These are phyloP conservation scores for Dendrophyllia cribrosa DNA, from an alignment of 64 coral and sea anemone species.

Conservation along the genomic window DNA sequence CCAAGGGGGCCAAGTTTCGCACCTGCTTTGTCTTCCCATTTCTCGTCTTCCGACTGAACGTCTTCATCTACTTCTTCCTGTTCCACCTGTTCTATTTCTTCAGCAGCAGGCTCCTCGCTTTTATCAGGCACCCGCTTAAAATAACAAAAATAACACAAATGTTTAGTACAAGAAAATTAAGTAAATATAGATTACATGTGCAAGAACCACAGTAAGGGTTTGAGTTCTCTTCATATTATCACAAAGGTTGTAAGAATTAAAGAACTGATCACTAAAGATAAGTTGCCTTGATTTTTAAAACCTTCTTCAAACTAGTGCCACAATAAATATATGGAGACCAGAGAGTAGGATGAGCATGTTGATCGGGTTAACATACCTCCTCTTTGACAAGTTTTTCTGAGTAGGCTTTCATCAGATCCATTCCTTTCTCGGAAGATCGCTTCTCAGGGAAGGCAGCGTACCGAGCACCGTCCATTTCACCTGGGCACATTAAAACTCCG, in stretches of 20 bases:
- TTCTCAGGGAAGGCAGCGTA: conserved; percentile 58
- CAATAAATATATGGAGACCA: no score
- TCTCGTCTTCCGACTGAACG: conserved; percentile 46
- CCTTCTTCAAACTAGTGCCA: no score
- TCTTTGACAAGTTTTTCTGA: conserved; percentile 38
- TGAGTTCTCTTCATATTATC: no score
- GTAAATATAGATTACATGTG: no score
- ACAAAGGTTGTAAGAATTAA: no score
- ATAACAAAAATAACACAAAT: neutral
- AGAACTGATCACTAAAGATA: no score
- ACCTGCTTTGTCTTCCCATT: conserved; percentile 70
- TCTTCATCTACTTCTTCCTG: conserved; percentile 25
- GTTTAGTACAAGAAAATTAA: no score
- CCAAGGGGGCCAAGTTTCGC: neutral
- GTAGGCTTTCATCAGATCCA: conserved; percentile 72
- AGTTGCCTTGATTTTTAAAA: no score
- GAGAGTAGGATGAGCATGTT: neutral
- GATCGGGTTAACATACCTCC: neutral
- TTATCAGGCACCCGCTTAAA: neutral
- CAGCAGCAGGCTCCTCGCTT: neutral
- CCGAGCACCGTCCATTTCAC: conserved; percentile 71
- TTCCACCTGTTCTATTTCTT: conserved; percentile 9
- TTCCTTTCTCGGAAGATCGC: conserved; percentile 31
- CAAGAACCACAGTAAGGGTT: no score
- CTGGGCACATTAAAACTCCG: neutral